Conservation (phyloP, 2,113 vertebrate genomes). For the Aplodontia rufa region DNA sequence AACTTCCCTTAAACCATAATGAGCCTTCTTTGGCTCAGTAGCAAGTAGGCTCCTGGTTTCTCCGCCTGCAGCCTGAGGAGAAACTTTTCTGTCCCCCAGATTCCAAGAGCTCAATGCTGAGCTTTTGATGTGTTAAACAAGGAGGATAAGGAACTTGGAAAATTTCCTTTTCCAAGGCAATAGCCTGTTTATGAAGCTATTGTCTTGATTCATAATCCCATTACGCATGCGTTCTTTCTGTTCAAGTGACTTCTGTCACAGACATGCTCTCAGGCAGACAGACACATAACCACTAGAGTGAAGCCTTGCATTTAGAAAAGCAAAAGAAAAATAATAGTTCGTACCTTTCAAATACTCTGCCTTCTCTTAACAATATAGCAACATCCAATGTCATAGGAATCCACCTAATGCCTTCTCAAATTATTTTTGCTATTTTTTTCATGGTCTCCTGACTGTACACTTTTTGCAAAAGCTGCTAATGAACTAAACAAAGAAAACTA, state of each 20-base stretch:
- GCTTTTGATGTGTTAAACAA: conserved; percentile 39
- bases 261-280: neutral
- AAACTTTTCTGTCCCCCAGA: neutral
- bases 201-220: conserved; percentile 22
- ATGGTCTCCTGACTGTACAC: neutral
- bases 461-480: neutral
- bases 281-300: neutral
- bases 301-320: conserved; percentile 7
- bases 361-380: neutral
- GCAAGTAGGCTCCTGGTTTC: neutral
- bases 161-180: conserved; percentile 23
- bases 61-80: neutral
- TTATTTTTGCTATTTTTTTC: neutral
- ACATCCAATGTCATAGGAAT: neutral
- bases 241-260: neutral
- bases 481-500: neutral
- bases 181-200: conserved; percentile 34
- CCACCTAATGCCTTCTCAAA: neutral
- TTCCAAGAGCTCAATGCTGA: neutral
- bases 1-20: neutral
- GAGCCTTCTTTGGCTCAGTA: neutral
- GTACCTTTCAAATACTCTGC: neutral
- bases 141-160: conserved; percentile 39
- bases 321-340: neutral
- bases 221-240: conserved; percentile 46